phyloP scores from a whole-genome alignment of 2,797 vertebrate genomes.

The Australoheros facetus region DNA sequence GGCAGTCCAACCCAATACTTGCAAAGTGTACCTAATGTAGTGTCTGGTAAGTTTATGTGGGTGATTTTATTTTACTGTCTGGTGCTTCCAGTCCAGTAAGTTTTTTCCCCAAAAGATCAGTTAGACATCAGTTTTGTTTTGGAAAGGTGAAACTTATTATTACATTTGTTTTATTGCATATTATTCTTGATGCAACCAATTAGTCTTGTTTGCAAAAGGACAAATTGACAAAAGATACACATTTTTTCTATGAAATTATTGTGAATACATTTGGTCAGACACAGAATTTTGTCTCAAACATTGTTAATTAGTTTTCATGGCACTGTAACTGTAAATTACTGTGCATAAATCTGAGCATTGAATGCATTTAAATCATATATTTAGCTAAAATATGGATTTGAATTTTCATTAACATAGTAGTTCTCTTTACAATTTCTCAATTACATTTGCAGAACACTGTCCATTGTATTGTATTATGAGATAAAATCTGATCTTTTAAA shows the following conservation, averaged over 20 bases:
- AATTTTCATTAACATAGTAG: neutral
- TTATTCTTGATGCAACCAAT: too few species aligned
- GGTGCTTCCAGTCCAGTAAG: too few species aligned
- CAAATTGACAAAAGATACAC: neutral
- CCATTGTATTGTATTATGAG: neutral
- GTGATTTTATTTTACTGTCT: too few species aligned
- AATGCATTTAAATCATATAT: neutral
- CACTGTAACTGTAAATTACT: too few species aligned
- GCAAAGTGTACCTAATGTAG: too few species aligned
- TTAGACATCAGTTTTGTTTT: neutral
- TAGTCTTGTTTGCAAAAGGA: neutral
- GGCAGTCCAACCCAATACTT: too few species aligned
- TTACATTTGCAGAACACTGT: neutral
- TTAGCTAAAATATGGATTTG: neutral
- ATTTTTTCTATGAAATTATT: neutral
- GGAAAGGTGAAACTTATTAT: neutral
- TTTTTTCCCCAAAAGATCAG: neutral
- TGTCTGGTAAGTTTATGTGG: too few species aligned
- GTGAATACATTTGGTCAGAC: neutral
- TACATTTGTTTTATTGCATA: neutral
- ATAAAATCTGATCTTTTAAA: neutral
- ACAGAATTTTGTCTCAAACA: neutral
- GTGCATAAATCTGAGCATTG: too few species aligned
- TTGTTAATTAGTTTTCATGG: too few species aligned
- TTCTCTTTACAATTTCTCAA: neutral